A percentile compares a stretch with the other conserved stretches of the same genome.
Evolutionary conservation across 2,113 vertebrate genomes (phyloP).

Genomic region (Rhagologus leucostigma): DNA sequence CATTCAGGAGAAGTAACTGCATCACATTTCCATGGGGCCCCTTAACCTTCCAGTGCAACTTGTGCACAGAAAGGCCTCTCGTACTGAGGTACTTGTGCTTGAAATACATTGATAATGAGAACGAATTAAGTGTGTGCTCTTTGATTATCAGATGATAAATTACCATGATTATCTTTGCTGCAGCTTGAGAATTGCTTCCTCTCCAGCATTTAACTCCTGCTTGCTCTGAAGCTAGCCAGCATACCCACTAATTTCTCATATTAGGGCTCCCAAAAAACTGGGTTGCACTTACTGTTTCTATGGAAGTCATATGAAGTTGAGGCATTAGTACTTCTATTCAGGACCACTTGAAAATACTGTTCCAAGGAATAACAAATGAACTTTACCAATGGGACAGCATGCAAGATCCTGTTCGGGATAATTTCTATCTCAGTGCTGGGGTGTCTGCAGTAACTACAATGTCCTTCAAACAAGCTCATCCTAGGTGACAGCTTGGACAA

Average conservation of each 20-base stretch:
- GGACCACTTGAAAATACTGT: background rate
- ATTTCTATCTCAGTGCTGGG: background rate
- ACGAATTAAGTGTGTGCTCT: constrained; percentile 63
- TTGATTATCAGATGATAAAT: constrained; percentile 68
- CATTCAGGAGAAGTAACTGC: background rate
- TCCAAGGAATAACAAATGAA: background rate
- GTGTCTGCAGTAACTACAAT: background rate
- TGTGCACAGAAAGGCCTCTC: background rate
- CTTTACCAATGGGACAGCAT: background rate
- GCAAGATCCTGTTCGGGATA: background rate
- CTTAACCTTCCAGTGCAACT: background rate
- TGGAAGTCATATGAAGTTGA: background rate
- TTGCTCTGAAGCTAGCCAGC: background rate
- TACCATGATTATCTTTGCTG: constrained; percentile 59
- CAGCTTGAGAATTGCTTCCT: constrained; percentile 58
- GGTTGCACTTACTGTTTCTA: background rate
- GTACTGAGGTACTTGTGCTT: constrained; percentile 34
- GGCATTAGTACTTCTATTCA: background rate
- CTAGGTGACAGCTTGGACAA: background rate
- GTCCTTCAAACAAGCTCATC: background rate
- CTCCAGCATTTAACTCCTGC: constrained; percentile 48
- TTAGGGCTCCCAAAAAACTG: background rate
- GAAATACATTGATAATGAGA: constrained; percentile 67
- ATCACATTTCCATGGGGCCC: background rate
- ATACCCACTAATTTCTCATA: background rate